Base-by-base conservation (phyloP, 2,888 invertebrate species). In the Terebella lapidaria region DNA sequence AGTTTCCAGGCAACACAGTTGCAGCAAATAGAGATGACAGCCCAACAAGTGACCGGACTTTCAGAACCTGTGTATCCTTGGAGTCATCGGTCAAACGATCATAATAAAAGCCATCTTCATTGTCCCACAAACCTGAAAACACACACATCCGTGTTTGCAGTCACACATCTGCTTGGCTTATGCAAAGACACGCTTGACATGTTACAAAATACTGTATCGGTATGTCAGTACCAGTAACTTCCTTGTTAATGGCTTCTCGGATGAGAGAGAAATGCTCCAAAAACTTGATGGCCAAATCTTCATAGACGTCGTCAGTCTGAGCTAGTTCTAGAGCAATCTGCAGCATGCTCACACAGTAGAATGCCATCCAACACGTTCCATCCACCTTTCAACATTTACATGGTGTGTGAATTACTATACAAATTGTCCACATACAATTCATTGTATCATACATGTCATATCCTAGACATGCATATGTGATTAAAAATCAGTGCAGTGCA, bases 261-360 rank as follows among this genome's bases (percentile, higher is more conserved):
- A 81, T 80, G 58, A 72, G 68, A 26, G 78, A 70, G 61, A 79
- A 80, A 66, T 80, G 79, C 57, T 78, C 76, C 59, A 81, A 78
- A 71, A 77, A 80, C 65, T 78, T 78, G 65, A 75, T 72, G 56
- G 80, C 79, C 75, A 79, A 76, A 65, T 80, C 80, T 55, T 78
- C 78, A 65, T 79, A 81, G 28, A 73, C 70, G 15, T 70, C 71
- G 62, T 78, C 77, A 2, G 72, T 59, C 55, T 70, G 64, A 5
- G 79, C 73, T 58, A 81, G 68, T 30, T 75, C 75, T 28, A 80
- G 69, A 24, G 78, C 75, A 25, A 80, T 79, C 63, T 77, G 75
- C 56, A 80, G 65, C 79, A 80, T 79, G 28, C 73, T 73, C 4
- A 73, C 65, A 60, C 77, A 74, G 70, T 74, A 80, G 64, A 80